A percentile compares a stretch with the other conserved stretches of the same genome.
Conservation (phyloP, 2,797 vertebrate genomes). For the Borostomias antarcticus region DNA sequence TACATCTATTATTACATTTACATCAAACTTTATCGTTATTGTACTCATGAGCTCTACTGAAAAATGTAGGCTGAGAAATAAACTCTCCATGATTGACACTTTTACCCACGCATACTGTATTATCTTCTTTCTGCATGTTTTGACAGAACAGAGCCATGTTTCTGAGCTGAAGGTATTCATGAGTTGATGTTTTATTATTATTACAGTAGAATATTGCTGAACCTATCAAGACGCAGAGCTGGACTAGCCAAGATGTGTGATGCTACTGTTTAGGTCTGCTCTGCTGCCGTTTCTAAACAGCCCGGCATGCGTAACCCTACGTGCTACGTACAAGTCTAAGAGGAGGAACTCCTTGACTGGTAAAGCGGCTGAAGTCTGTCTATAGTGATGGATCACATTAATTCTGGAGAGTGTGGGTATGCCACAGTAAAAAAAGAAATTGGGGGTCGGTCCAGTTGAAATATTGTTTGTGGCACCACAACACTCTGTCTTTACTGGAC, state of each 20-base stretch:
- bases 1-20: no score
- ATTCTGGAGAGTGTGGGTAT: background rate
- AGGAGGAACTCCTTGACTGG: constrained; percentile 47
- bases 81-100: background rate
- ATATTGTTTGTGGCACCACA: no score
- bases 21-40: background rate
- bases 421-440: background rate
- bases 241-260: constrained; percentile 51
- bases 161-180: constrained; percentile 62
- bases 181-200: constrained; percentile 56
- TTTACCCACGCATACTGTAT: background rate
- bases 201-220: constrained; percentile 52
- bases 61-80: background rate
- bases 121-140: constrained; percentile 28
- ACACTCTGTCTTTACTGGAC: background rate
- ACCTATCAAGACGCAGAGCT: constrained; percentile 64
- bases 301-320: constrained; percentile 57
- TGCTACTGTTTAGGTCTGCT: constrained; percentile 48
- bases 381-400: constrained; percentile 44
- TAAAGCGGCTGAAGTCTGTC: constrained; percentile 62
- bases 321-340: constrained; percentile 39
- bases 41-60: background rate
- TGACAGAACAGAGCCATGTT: constrained; percentile 54
- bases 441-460: no score
- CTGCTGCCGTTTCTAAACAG: constrained; percentile 39